phyloP scores from a whole-genome alignment of 2,113 vertebrate genomes.

The Setophaga kirtlandii region DNA sequence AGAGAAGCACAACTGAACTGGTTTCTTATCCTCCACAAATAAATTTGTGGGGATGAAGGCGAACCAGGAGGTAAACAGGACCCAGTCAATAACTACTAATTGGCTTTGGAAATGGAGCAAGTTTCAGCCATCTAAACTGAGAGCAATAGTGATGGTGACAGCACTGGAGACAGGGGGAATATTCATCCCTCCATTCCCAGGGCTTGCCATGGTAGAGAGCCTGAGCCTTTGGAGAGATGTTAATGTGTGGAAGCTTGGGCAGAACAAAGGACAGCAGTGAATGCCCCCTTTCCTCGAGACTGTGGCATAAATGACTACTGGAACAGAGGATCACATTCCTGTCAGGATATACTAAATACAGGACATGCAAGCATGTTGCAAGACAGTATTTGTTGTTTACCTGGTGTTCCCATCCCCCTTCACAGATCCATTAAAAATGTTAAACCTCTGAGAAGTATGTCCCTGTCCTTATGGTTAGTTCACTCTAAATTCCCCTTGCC shows the following conservation, averaged over 20 bases:
- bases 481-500: too few species aligned
- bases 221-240: not conserved
- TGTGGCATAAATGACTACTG: not conserved
- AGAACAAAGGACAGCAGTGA: not conserved
- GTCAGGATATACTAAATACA: not conserved
- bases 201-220: not conserved
- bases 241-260: not conserved
- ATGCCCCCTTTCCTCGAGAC: not conserved
- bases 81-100: not conserved
- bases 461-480: not conserved
- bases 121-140: not conserved
- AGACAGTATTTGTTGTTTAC: not conserved
- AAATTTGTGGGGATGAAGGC: not conserved
- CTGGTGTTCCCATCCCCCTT: not conserved
- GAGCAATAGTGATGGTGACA: not conserved
- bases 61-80: not conserved
- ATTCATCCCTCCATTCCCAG: too few species aligned
- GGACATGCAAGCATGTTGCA: not conserved
- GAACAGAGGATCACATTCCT: not conserved
- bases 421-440: not conserved
- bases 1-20: not conserved
- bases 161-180: accelerated
- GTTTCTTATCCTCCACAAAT: not conserved
- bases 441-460: accelerated
- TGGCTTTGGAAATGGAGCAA: not conserved